Conservation (phyloP, 1,140 invertebrate genomes). For the Aphidius ervi region DNA sequence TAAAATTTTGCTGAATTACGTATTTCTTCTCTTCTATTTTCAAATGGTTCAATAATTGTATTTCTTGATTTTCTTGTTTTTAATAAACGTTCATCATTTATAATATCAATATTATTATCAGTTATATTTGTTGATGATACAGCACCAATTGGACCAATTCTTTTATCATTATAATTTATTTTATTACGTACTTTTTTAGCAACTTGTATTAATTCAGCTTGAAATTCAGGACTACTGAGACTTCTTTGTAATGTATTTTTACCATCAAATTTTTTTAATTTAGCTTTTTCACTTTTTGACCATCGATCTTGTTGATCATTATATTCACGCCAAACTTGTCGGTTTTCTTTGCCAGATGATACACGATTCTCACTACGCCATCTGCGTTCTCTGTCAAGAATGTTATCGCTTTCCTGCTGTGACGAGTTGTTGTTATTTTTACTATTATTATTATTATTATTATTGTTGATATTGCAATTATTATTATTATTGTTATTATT, state of each 20-base stretch:
- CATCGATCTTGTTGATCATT: conserved; percentile 25
- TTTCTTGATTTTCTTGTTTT: conserved; percentile 21
- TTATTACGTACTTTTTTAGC: conserved; percentile 59
- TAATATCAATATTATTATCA: too few species aligned
- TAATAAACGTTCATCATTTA: too few species aligned
- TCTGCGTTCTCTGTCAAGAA: conserved; percentile 24
- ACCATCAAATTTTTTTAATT: conserved; percentile 29
- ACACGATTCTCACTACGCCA: conserved; percentile 20
- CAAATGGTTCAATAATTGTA: conserved; percentile 15
- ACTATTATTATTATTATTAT: too few species aligned
- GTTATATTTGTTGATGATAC: conserved; percentile 1
- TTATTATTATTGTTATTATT: conserved; percentile 26
- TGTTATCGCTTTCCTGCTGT: conserved; percentile 17
- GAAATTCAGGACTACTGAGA: conserved; percentile 64
- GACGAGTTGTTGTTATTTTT: not conserved
- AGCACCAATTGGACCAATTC: conserved; percentile 28
- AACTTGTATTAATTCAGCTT: conserved; percentile 63
- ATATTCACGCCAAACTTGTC: conserved; percentile 24
- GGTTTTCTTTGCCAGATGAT: conserved; percentile 20
- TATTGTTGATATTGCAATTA: not conserved
- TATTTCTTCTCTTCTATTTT: conserved; percentile 18
- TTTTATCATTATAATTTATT: conserved; percentile 26
- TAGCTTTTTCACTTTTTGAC: conserved; percentile 23
- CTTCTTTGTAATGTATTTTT: conserved; percentile 53
- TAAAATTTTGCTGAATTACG: conserved; percentile 20